phyloP scores from a whole-genome alignment of 2,888 invertebrate species.

The Parthenolecanium corni region DNA sequence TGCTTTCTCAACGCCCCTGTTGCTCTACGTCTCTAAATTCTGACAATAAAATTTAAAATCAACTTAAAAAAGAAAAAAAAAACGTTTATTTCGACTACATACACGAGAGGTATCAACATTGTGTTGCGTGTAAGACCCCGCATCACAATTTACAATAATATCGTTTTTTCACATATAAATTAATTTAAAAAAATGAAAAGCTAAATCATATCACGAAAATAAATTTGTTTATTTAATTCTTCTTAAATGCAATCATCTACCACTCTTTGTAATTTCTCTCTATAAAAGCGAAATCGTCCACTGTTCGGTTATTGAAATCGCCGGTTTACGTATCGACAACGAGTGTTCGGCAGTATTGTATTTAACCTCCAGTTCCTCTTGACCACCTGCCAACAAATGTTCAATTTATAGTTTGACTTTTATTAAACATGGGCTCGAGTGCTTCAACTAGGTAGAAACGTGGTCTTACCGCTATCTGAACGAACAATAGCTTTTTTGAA shows the following conservation, averaged over 20 bases:
- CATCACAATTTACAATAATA: neutral
- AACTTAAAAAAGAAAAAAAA: neutral
- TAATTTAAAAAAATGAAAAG: neutral
- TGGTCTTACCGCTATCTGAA: neutral
- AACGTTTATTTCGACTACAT: neutral
- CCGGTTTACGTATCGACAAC: conserved; percentile 74
- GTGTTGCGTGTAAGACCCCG: neutral
- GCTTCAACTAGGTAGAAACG: too few species aligned
- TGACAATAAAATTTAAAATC: neutral
- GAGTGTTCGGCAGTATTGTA: conserved; percentile 53
- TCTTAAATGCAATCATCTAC: neutral
- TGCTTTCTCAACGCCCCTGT: too few species aligned
- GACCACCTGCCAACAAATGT: conserved; percentile 47
- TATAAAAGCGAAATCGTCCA: conserved; percentile 49
- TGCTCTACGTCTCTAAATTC: too few species aligned
- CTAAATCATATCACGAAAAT: neutral
- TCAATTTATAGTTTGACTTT: too few species aligned
- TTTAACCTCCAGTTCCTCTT: conserved; percentile 52
- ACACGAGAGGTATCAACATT: neutral
- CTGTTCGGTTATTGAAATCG: conserved; percentile 63
- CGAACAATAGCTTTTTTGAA: conserved; percentile 53
- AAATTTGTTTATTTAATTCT: neutral
- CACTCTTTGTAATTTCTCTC: neutral
- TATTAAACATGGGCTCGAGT: too few species aligned
- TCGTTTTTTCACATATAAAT: neutral